Percentiles rank a stretch among this genome's conserved stretches.
Evolutionary conservation across 1,140 invertebrate species (phyloP).

Genomic region (Papilio machaon): DNA sequence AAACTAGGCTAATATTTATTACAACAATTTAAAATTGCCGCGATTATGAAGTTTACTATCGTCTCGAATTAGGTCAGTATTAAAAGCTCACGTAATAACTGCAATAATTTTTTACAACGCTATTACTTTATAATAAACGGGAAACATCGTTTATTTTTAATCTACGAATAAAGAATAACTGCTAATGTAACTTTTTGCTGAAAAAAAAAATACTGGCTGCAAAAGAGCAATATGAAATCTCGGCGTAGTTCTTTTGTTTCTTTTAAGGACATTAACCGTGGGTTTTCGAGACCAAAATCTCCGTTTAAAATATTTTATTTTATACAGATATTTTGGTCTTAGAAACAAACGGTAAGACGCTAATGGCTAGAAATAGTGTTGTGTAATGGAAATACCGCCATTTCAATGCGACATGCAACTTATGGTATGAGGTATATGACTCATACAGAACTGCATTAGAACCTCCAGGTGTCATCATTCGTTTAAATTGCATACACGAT

Average conservation of each 20-base stretch:
- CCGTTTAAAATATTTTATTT: no score
- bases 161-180: constrained; percentile 34
- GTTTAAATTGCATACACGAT: constrained; percentile 25
- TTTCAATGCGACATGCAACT: constrained; percentile 10
- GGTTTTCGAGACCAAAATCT: no score
- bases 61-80: constrained; percentile 39
- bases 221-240: constrained; percentile 5
- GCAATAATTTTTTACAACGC: constrained; percentile 34
- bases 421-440: constrained; percentile 17
- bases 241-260: constrained; percentile 1
- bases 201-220: constrained; percentile 13
- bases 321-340: no score
- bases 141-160: constrained; percentile 34
- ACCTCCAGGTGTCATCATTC: constrained; percentile 23
- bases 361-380: constrained; percentile 12
- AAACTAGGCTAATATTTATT: background rate
- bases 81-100: constrained; percentile 38
- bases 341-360: background rate
- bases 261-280: background rate
- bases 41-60: constrained; percentile 32
- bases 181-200: constrained; percentile 22
- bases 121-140: constrained; percentile 27
- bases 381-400: background rate
- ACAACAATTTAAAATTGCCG: constrained; percentile 18
- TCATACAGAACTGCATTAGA: constrained; percentile 16